These are phyloP conservation scores for Aspidapion aeneum DNA, from an alignment of 2,888 invertebrate species.

Conservation along the genomic window DNA sequence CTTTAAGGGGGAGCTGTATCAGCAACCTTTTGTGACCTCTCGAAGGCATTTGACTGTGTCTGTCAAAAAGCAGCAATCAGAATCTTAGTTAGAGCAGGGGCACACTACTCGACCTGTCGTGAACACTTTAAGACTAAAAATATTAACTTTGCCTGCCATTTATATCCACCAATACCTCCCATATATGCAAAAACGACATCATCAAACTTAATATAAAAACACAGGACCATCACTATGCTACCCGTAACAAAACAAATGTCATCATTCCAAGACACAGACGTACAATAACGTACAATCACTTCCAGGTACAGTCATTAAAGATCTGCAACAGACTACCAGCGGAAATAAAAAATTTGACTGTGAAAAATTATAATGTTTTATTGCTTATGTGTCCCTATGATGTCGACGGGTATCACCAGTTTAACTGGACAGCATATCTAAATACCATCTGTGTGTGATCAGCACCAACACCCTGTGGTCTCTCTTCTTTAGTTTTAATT, in stretches of 20 bases:
- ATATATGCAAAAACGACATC: background rate
- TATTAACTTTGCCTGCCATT: background rate
- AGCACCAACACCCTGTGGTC: background rate
- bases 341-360: background rate
- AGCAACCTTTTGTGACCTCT: conserved; percentile 6
- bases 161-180: background rate
- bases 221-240: background rate
- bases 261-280: background rate
- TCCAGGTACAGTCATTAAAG: background rate
- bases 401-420: background rate
- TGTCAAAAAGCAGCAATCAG: background rate
- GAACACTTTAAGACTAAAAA: background rate
- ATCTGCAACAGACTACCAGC: background rate
- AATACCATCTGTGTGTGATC: background rate
- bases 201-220: background rate
- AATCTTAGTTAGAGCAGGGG: background rate
- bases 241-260: background rate
- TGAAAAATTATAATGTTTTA: background rate
- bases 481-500: background rate
- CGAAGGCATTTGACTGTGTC: conserved; percentile 11
- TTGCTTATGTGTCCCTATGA: background rate
- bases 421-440: background rate
- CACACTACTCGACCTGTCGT: background rate
- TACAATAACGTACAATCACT: background rate
- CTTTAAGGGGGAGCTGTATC: conserved; percentile 1